phyloP scores from a whole-genome alignment of 2,113 vertebrate genomes.

The Emydocephalus ijimae region DNA sequence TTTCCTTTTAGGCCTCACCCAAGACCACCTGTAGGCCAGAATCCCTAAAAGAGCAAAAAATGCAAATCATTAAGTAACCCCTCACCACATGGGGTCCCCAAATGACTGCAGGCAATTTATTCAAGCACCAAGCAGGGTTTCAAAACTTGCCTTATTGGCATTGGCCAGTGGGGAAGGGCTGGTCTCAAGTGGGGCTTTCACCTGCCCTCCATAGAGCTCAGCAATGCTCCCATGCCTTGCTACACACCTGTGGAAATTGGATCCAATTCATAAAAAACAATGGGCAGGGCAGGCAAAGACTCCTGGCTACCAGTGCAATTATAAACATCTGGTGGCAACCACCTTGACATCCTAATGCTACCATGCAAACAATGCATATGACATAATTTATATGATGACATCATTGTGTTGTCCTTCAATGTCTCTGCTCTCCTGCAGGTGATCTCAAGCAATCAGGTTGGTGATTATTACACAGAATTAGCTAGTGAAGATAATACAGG shows the following conservation, averaged over 20 bases:
- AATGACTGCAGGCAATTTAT: not conserved
- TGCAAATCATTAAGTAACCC: not conserved
- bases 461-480: conserved; percentile 76
- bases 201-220: not conserved
- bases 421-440: not conserved
- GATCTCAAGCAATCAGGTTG: conserved; percentile 60
- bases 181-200: not conserved
- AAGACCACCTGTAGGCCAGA: not conserved
- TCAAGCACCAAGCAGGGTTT: not conserved
- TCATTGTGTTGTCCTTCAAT: not conserved
- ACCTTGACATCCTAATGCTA: not conserved
- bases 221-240: not conserved
- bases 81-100: too few species aligned
- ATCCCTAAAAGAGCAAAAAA: not conserved
- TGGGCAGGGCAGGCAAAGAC: conserved; percentile 24
- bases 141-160: not conserved
- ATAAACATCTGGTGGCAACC: not conserved
- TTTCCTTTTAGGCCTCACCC: conserved; percentile 70
- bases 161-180: not conserved
- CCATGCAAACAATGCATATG: not conserved
- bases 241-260: conserved; percentile 35
- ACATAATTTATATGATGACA: not conserved
- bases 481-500: conserved; percentile 69
- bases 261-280: conserved; percentile 26
- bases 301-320: not conserved